These are phyloP conservation scores for Esperia sulphurella DNA, from an alignment of 2,888 invertebrate species.

Conservation along the genomic window DNA sequence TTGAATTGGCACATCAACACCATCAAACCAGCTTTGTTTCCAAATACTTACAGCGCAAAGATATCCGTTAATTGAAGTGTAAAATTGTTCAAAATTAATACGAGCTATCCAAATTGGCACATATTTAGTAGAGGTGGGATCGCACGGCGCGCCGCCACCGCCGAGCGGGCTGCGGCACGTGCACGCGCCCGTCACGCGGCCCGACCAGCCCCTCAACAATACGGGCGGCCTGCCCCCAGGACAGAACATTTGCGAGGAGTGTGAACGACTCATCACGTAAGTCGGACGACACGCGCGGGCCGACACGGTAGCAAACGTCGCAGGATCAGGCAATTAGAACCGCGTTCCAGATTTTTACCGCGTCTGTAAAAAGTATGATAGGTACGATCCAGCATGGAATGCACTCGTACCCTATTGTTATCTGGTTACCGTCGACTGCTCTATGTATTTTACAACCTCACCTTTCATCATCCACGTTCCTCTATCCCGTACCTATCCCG, in stretches of 20 bases:
- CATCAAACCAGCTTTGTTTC: not conserved
- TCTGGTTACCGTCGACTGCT: not conserved
- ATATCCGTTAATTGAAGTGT: not conserved
- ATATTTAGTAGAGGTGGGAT: constrained; percentile 47
- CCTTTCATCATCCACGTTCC: not conserved
- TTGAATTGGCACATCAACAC: not conserved
- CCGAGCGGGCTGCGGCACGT: constrained; percentile 84
- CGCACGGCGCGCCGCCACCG: constrained; percentile 53
- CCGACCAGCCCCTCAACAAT: constrained; percentile 80
- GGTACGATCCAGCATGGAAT: not conserved
- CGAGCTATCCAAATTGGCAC: constrained; percentile 39
- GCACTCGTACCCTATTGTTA: not conserved
- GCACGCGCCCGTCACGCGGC: constrained; percentile 84
- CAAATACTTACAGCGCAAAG: not conserved
- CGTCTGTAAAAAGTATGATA: not conserved
- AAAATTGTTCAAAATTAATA: constrained; percentile 20
- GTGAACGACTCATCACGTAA: constrained; percentile 98
- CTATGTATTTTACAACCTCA: not conserved
- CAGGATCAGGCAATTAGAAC: not conserved
- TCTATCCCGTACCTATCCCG: not conserved
- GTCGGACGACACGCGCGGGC: constrained; percentile 83
- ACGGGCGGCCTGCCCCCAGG: constrained; percentile 89
- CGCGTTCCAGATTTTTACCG: not conserved
- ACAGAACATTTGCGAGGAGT: constrained; percentile 97
- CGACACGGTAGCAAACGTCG: constrained; percentile 80